Base-by-base conservation (phyloP, 2,113 vertebrate genomes). In the Macaca mulatta region DNA sequence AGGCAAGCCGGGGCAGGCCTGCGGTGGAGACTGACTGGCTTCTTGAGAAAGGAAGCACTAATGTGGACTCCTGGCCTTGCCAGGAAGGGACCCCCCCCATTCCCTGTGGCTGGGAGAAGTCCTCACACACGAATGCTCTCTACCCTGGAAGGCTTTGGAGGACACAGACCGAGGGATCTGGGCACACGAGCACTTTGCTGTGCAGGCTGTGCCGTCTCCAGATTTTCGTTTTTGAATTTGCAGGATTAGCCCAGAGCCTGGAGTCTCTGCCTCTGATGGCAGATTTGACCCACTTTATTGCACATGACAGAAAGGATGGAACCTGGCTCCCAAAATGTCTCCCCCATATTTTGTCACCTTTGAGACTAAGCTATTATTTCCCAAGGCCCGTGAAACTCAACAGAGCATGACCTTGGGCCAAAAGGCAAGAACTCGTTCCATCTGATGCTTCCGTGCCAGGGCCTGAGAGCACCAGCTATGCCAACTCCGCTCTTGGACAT, bases 1-100 rank as follows among this genome's bases (percentile, higher is more conserved):
- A 90, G 59, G 96, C 93, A 96, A 98, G 97, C 96, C 11, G 0
- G 12, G 43, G 38, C 45, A 1, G 93, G 96, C 97, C 98, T 93
- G 94, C 86, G 30, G 96, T 83, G 45, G 86, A 80, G 23, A 64
- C n/a, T 64, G 27, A 64, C 38, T 59, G 89, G 95, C 90, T 80
- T 93, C 77, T 77, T 32, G 22, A 38, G 23, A 23, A 25, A 93
- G 97, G 86, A 1, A 25, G 90, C 18, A 97, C 95, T 97, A 77
- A 81, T 13, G 17, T 0, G 87, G 75, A 69, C 43, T 61, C 35
- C 11, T 55, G 95, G 74, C 96, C 91, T 59, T 1, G 0, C 25
- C 72, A 45, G 55, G 67, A 8, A 48, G 79, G 52, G 48, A n/a
- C 18, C 1, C 8, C 30, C 3, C 4, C 27, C 23, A 9, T 22